Base-by-base conservation (phyloP, 2,888 invertebrate genomes). In the Elaeidobius kamerunicus region DNA sequence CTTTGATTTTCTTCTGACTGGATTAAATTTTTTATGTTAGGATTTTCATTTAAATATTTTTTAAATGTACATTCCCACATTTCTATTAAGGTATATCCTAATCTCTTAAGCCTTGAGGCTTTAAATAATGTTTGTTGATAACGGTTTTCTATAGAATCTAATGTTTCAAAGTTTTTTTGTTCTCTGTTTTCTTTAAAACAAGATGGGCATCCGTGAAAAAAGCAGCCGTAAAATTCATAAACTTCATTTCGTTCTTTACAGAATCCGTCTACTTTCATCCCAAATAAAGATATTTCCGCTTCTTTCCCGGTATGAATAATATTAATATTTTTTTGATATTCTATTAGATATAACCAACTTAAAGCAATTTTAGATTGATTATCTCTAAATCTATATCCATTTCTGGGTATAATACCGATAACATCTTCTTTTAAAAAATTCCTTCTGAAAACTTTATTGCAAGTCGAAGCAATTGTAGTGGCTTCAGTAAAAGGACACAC, bases 401-500 rank as follows among this genome's bases (percentile, higher is more conserved):
- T 16, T 44, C 50, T 38, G 0, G 66, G 67, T 9, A 68, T 59
- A 2, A 67, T 54, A 3, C 61, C 66, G 12, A 67, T 65, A 0
- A 59, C 60, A 4, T 65, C 38, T 5, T 55, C 27, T 53, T 64
- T 53, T 7, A 66, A 44, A 55, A 63, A 65, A n/a, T 65, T 63
- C 20, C 58, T 55, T 7, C 61, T 27, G 38, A 52, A 65, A 1
- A 64, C 52, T 28, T 47, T 45, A 50, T 60, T 65, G 42, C 66
- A 68, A 4, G 64, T 63, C 2, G 56, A 57, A 1, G 61, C 58
- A n/a, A 63, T 59, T 0, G 67, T 66, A 1, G 48, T 47, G 9
- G 61, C 57, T 40, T 67, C 63, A 1, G 49, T 43, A 46, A 69
- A 67, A 2, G 65, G 65, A 17, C 44, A 44, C 1, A 58, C 63